A percentile compares a stretch with the other conserved stretches of the same genome.
Evolutionary conservation across 1,140 invertebrate genomes (phyloP).

Genomic region (Zaprionus taronus): DNA sequence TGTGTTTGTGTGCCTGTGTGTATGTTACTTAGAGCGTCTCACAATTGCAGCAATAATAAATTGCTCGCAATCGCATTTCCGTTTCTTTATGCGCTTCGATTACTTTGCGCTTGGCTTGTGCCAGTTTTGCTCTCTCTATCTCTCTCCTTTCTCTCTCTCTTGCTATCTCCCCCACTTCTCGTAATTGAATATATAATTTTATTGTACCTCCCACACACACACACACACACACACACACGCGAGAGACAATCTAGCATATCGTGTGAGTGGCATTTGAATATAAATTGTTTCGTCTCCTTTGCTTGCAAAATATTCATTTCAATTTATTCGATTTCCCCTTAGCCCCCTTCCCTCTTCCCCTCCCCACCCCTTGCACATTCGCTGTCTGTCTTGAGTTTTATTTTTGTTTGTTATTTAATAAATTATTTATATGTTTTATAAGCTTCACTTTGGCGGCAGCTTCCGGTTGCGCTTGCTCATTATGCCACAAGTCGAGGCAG

Average conservation of each 20-base stretch:
- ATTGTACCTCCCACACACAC: constrained; percentile 47
- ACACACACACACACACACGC: constrained; percentile 35
- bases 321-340: constrained; percentile 67
- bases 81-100: constrained; percentile 82
- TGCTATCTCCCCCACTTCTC: background rate
- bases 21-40: constrained; percentile 28
- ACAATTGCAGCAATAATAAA: constrained; percentile 78
- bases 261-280: constrained; percentile 74
- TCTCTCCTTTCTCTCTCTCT: background rate
- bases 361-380: background rate
- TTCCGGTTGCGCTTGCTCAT: constrained; percentile 50
- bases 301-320: constrained; percentile 80
- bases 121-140: constrained; percentile 54
- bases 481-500: constrained; percentile 40
- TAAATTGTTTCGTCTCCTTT: constrained; percentile 77
- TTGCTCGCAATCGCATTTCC: constrained; percentile 81
- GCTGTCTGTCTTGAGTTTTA: constrained; percentile 20
- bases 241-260: constrained; percentile 6
- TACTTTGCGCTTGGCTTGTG: constrained; percentile 76
- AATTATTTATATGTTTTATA: constrained; percentile 71
- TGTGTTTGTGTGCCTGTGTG: constrained; percentile 4
- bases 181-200: constrained; percentile 84
- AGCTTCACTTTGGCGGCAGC: constrained; percentile 24
- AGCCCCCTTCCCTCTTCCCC: background rate
- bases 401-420: constrained; percentile 69